phyloP scores from a whole-genome alignment of 2,113 vertebrate species.

The Antigone vipio region DNA sequence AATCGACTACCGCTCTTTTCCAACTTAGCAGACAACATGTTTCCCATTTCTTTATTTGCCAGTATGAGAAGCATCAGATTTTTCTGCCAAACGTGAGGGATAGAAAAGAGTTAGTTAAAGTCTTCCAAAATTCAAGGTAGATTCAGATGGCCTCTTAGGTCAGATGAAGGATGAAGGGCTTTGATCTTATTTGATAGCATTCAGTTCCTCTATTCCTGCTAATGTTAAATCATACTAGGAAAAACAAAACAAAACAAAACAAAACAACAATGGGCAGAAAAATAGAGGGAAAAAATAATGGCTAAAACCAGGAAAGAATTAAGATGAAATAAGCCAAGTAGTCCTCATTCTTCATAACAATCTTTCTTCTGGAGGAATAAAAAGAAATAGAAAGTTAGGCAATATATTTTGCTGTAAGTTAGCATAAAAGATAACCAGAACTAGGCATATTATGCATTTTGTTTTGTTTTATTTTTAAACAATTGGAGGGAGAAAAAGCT shows the following conservation, averaged over 20 bases:
- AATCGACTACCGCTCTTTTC: background rate
- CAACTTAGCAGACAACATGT: background rate
- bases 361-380: background rate
- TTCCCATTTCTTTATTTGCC: background rate
- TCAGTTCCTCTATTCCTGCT: background rate
- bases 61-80: background rate
- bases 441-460: constrained; percentile 4
- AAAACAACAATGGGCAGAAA: no score
- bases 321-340: background rate
- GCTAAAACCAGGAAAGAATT: background rate
- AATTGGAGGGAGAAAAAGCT: constrained; percentile 46
- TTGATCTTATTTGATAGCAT: background rate
- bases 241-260: background rate
- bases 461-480: constrained; percentile 65
- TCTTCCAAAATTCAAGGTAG: background rate
- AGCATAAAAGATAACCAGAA: background rate
- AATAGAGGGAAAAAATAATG: background rate
- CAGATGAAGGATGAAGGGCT: background rate
- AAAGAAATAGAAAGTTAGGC: background rate
- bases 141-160: background rate
- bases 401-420: background rate
- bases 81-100: background rate
- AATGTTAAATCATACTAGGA: background rate
- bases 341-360: background rate
- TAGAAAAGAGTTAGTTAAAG: background rate